Base-by-base conservation (phyloP, 1,140 invertebrate genomes). In the Manduca sexta region DNA sequence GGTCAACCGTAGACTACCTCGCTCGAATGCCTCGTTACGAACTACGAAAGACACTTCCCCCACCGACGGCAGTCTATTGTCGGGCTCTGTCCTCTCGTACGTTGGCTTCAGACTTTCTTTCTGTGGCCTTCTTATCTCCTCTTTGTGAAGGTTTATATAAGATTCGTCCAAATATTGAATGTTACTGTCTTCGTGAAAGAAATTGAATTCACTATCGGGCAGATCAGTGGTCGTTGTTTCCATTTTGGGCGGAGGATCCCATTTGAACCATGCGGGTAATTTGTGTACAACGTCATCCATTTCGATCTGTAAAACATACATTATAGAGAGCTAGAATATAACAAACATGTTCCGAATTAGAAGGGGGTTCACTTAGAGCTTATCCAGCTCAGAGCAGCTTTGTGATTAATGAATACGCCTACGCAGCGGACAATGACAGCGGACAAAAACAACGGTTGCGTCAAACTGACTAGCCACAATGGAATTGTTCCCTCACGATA, bases 1-100 rank as follows among this genome's bases (percentile, higher is more conserved):
- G 56, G 88, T 86, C 54, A 93, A 86, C 52, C 88, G 86, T 37
- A 93, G 73, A 48, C 85, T 88, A 48, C 90, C 89, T 15, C 88
- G 86, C 52, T 86, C 85, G 60, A 91, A 90, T 50, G 86, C 88
- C 50, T 89, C 87, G 43, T 78, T 84, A 15, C 81, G 82, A 56
- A 91, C 88, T 17, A 90, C 88, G 51, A 89, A 86, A 43, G 88
- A 87, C 60, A 91, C 62, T 51, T 83, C 68, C 10, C 80, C 79
- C 8, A 80, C 78, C 3, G 79, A 74, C 12, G 76, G 73, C 49
- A 80, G 56, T 43, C 82, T 64, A 44, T 86, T 72, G 58, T 88
- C 74, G 43, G 78, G 74, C 1, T 75, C 65, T 54, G 66, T 74
- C 38, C 87, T 81, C 44, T 85, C 86, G 40, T 71, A 84, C 8